Evolutionary conservation across 2,113 vertebrate genomes (phyloP).

Genomic region (Muscicapa adusta): DNA sequence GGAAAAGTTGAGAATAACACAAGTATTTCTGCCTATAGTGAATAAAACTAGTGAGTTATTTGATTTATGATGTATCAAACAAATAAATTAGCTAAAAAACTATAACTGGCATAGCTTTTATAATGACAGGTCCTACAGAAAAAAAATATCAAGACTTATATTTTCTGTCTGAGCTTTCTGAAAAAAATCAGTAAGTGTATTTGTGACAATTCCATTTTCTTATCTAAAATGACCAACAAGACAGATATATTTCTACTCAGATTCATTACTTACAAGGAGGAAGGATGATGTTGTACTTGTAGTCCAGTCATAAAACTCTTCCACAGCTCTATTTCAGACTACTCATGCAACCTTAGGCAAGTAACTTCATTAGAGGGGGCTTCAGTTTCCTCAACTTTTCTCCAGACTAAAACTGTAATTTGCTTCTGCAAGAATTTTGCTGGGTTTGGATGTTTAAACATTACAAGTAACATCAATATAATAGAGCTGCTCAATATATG

Average conservation of each 20-base stretch:
- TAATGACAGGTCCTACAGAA: not conserved
- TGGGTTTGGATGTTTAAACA: not conserved
- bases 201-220: not conserved
- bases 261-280: not conserved
- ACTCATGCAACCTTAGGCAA: not conserved
- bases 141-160: not conserved
- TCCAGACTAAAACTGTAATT: not conserved
- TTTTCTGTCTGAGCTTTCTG: not conserved
- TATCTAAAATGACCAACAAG: not conserved
- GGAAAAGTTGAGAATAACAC: not conserved
- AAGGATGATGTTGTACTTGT: not conserved
- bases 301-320: not conserved
- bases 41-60: not conserved
- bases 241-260: not conserved
- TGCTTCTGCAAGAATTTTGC: not conserved
- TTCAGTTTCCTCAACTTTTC: not conserved
- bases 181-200: not conserved
- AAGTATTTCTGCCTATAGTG: not conserved
- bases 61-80: not conserved
- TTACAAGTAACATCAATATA: not conserved
- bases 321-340: not conserved
- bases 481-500: rapidly evolving
- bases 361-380: rapidly evolving
- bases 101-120: not conserved
- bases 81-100: not conserved